Evolutionary conservation across 2,113 vertebrate genomes (phyloP), one percentile per base, ranked within the genome.

Genomic region (Scortum barcoo): DNA sequence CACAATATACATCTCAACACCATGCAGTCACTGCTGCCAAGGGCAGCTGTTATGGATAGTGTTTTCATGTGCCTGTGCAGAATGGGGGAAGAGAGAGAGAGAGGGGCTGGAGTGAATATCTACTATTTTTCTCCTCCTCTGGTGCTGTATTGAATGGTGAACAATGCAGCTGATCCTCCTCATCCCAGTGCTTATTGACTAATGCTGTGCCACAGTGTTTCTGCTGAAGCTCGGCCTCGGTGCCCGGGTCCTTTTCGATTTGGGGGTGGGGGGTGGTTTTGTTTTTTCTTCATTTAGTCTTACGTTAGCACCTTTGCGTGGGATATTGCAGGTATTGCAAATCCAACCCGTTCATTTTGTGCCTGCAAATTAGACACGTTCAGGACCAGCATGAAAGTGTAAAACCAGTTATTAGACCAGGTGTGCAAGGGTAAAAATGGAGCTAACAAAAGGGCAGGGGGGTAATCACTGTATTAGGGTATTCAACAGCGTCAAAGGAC

Each of bases 171-270:
- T 72, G 86, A 85, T 88, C 76, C 83, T 63, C 60, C 68, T 87
- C 78, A 72, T 89, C 79, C 86, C 54, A 46, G 74, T 46, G 81
- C 78, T 88, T 90, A 88, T 89, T 82, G 84, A 89, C 84, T 83
- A 84, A 87, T 6, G 58, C 79, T 57, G 53, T 62, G 60, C 78
- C 81, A 73, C 62, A 46, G 63, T 38, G 72, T 57, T 76, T 74
- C 70, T 81, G 75, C 70, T 73, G 72, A 74, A 86, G 78, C 40
- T 65, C 54, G 26, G 80, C 73, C 76, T 53, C 51, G 19, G 69
- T 4, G 58, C 75, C 91, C 84, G 83, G 68, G 79, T 91, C 86
- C 79, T 61, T 76, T 90, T 78, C 24, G 28, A 88, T 86, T 84
- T 26, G 53, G 67, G n/a, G n/a, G n/a, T n/a, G 76, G 11, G n/a